phyloP scores from a whole-genome alignment of 2,797 vertebrate genomes.

The Pantherophis vulpinus region DNA sequence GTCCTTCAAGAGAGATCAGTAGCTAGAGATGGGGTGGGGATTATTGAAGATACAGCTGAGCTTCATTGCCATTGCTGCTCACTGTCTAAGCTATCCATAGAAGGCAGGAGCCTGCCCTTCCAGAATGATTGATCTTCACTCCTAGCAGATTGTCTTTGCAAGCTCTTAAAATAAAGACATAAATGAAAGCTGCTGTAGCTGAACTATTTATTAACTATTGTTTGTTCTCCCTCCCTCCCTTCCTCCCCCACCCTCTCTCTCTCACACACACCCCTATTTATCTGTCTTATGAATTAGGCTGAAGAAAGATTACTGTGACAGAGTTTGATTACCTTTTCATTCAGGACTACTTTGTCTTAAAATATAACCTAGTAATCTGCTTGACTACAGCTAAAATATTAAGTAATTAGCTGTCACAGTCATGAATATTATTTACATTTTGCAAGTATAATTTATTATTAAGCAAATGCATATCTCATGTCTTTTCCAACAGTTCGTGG shows the following conservation, averaged over 20 bases:
- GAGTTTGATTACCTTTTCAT: neutral
- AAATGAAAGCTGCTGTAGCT: neutral
- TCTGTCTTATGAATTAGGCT: neutral
- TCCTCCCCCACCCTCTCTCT: accelerated
- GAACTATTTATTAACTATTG: neutral
- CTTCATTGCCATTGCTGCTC: neutral
- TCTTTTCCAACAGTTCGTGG: neutral
- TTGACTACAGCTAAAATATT: conserved; percentile 11
- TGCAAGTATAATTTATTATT: neutral
- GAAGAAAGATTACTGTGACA: neutral
- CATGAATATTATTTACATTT: conserved; percentile 47
- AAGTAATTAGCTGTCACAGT: conserved; percentile 26
- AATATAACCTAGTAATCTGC: conserved; percentile 9
- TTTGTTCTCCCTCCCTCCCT: neutral
- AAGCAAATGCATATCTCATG: neutral
- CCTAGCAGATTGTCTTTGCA: neutral
- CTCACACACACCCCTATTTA: neutral
- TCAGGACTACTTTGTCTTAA: conserved; percentile 12
- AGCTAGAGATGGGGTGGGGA: neutral
- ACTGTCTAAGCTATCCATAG: neutral
- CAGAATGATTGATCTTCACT: neutral
- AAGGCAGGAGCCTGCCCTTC: neutral
- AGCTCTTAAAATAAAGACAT: neutral
- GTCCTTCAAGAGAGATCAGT: neutral
- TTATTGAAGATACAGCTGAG: neutral